These are phyloP conservation scores for Panopea generosa DNA, from an alignment of 2,888 invertebrate species.

Conservation along the genomic window DNA sequence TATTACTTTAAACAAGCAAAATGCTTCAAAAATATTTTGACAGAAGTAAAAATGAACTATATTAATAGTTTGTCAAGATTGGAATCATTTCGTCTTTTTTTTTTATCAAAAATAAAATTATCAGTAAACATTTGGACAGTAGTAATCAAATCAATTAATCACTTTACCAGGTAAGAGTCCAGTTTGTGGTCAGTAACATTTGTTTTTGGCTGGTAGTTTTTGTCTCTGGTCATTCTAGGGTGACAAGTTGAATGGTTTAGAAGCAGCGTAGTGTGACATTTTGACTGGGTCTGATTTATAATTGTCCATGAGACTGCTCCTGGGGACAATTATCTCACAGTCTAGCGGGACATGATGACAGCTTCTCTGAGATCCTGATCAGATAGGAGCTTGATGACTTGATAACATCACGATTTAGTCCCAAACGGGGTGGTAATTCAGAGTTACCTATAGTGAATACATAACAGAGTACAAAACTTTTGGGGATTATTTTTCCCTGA, in stretches of 20 bases:
- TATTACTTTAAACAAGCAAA: too few relatives aligned
- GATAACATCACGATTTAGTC: slow-evolving; percentile 19
- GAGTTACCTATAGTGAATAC: slow-evolving; percentile 13
- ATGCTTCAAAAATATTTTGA: too few relatives aligned
- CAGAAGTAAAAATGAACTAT: too few relatives aligned
- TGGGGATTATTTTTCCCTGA: slow-evolving; percentile 13
- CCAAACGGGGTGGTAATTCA: slow-evolving; percentile 8
- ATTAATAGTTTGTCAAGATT: too few relatives aligned
- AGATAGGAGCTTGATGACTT: slow-evolving; percentile 37
- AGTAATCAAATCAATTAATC: slow-evolving; percentile 29
- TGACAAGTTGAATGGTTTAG: slow-evolving; percentile 32
- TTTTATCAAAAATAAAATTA: too few relatives aligned
- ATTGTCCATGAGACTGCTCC: slow-evolving; percentile 33
- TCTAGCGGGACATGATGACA: slow-evolving; percentile 50
- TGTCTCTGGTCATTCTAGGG: slow-evolving; percentile 15
- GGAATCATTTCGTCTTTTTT: too few relatives aligned
- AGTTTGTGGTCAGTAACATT: slow-evolving; percentile 15
- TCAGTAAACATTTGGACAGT: slow-evolving; percentile 37
- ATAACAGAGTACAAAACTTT: slow-evolving; percentile 28
- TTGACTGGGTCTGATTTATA: slow-evolving; percentile 52
- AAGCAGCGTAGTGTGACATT: slow-evolving; percentile 35
- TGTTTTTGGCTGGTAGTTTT: slow-evolving; percentile 9
- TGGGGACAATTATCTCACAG: slow-evolving; percentile 55
- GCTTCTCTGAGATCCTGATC: slow-evolving; percentile 42
- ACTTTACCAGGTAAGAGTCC: background rate